Base-by-base conservation (phyloP, 2,888 invertebrate species). In the Neoaliturus tenellus region DNA sequence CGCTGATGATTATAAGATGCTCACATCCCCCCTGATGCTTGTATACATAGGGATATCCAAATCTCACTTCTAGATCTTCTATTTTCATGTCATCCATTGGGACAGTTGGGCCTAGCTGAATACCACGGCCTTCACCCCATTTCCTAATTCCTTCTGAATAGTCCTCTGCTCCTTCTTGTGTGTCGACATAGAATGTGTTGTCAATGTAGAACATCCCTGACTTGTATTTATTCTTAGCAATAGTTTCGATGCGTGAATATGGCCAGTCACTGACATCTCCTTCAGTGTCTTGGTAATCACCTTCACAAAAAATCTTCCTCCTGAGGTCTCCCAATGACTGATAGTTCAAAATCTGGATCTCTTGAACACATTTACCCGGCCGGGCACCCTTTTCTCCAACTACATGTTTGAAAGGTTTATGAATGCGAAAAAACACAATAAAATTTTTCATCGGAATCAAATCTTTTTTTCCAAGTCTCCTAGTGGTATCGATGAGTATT, bases 11-110 rank as follows among this genome's bases (percentile, higher is more conserved):
- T 88, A 98, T 92, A 1, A 98, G 90, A 90, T 99, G 99, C 90
- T 99, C 98, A 91, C 98, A 99, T 89, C 94, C 93, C 10, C 97
- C 98, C 90, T 97, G 97, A 91, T 99, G 99, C 85, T 96, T 93
- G 91, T 96, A 99, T 0, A 99, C 93, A 92, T 95, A 95, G 0
- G 95, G 94, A 88, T 92, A 93, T 0, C 95, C 95, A 85, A 93
- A 91, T 78, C 91, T 90, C n/a, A 92, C 85, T 0, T 86, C 86
- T 28, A 93, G 88, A 84, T 91, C 90, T 23, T 86, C 82, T 48
- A 92, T 86, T n/a, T 81, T 84, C 0, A 88, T 88, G 14, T 90
- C 88, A 87, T 94, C 93, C 94, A 96, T 95, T 14, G 87, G 86
- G 0, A 90, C 91, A 20, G 91, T 91, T 71, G 91, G 89, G 86